Base-by-base conservation (phyloP, 53 echinoderm and acorn worm species). In the Zoroaster sp. region DNA sequence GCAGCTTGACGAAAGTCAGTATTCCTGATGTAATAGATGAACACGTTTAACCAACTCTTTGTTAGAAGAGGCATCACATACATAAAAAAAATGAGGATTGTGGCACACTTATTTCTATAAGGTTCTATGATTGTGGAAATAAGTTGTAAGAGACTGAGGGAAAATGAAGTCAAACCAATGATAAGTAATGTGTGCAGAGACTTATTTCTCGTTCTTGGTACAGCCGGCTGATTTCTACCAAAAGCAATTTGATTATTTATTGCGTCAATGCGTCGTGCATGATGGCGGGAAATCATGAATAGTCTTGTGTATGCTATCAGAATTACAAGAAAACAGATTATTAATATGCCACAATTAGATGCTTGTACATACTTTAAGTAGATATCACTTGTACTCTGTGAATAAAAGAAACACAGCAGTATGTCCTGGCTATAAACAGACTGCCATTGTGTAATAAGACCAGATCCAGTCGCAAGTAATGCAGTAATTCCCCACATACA, bases 21-120 rank as follows among this genome's bases (percentile, higher is more conserved):
- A n/a, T 65, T 77, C 5, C 77, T 37, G 0, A 78, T 13, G 69
- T 88, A 78, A 68, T 88, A 88, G 36, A 77, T 77, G 4, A 69
- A 46, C 30, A 77, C 78, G 36, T 78, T 88, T 2, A 88, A 39
- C 88, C 88, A 88, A 39, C 88, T 25, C 20, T 78, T 69, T 33
- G 53, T 70, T 4, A 77, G 8, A 0, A 69, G 0, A 1, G 83
- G 69, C 68, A 83, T 12, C 2, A 44, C 2, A 0, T 33, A 23
- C n/a, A 55, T 21, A 9, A 3, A 55, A n/a, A 55, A 23, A 21
- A 6, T 7, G 1, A 55, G 9, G 4, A 55, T 55, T 0, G 5
- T 9, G 3, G 8, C 23, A 5, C 8, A 8, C 23, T 4, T 8
- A 55, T 55, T 55, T 23, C 8, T 0, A 23, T 55, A 6, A 23